Evolutionary conservation across 2,113 vertebrate species (phyloP), one percentile per base, ranked within the genome.

Genomic region (Scytalopus superciliaris): DNA sequence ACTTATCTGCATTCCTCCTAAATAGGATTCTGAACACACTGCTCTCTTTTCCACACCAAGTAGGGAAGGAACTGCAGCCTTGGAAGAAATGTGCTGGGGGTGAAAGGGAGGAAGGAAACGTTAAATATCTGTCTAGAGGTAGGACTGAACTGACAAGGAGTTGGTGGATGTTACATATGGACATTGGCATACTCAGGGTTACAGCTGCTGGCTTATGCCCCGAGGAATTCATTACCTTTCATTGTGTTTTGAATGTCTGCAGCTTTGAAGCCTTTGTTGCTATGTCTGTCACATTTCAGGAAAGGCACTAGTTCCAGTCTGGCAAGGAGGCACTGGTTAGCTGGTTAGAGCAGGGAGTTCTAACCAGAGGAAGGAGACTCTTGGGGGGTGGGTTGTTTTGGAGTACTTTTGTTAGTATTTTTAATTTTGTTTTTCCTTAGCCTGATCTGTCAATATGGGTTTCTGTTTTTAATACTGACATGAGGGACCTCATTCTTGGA

Each of bases 1-100:
- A 84, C 93, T 95, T 96, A 95, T 96, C 96, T 96, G 70, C 92
- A 91, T 97, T 96, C 95, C 92, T 95, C 78, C 92, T 82, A 93
- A 96, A 95, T 39, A 87, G 94, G 90, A 76, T 85, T 92, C 92
- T 92, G 45, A 91, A 73, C 9, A 6, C 21, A 18, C 44, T 45
- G 77, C 52, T 78, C 82, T 78, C 73, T 91, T 97, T 96, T 97
- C 94, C 96, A 91, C 93, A 92, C 96, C 96, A 96, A 96, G 95
- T 96, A 96, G 94, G 96, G 96, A 93, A 96, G 84, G 95, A 76
- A 67, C 76, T 87, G 49, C 63, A 77, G 80, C 84, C 83, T 75
- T 79, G 49, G 77, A 89, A 90, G 93, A 92, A 89, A 66, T 60
- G 15, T 77, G 19, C 50, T 83, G 44, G 44, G 47, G 66, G 14